Conservation (phyloP, 1,140 invertebrate species). For the Zaprionus africanus region DNA sequence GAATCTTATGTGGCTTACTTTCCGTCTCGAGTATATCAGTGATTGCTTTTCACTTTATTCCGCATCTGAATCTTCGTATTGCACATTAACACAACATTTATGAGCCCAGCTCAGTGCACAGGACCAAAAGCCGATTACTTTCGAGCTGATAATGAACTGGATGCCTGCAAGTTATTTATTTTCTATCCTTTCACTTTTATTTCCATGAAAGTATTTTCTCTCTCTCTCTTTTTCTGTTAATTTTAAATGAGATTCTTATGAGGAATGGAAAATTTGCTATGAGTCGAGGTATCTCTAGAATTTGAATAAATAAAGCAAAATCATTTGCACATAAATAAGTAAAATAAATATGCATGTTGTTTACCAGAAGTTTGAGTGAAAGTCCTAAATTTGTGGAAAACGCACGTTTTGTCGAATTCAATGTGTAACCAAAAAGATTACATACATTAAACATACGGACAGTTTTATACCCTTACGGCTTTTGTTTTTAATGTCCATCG, state of each 20-base stretch:
- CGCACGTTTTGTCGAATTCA: not conserved
- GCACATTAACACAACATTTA: constrained; percentile 1
- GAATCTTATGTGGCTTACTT: constrained; percentile 8
- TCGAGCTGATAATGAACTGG: constrained; percentile 15
- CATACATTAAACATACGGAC: too few species aligned
- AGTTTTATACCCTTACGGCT: too few species aligned
- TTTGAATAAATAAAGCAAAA: not conserved
- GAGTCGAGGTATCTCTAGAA: not conserved
- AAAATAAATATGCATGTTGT: not conserved
- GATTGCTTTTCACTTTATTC: constrained; percentile 22
- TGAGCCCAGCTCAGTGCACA: not conserved
- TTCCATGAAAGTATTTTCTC: constrained; percentile 16
- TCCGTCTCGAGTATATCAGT: constrained; percentile 1
- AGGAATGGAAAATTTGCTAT: not conserved
- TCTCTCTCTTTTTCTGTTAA: not conserved
- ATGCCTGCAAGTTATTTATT: constrained; percentile 29
- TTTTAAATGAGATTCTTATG: not conserved
- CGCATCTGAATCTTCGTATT: constrained; percentile 19
- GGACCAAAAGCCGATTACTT: constrained; percentile 13
- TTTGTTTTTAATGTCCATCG: too few species aligned
- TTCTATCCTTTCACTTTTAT: constrained; percentile 3
- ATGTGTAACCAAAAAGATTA: not conserved
- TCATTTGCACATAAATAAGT: not conserved
- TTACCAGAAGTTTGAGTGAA: not conserved
- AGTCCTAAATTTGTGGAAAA: not conserved